Conservation (phyloP, 2,113 vertebrate genomes). For the Scalopus aquaticus region DNA sequence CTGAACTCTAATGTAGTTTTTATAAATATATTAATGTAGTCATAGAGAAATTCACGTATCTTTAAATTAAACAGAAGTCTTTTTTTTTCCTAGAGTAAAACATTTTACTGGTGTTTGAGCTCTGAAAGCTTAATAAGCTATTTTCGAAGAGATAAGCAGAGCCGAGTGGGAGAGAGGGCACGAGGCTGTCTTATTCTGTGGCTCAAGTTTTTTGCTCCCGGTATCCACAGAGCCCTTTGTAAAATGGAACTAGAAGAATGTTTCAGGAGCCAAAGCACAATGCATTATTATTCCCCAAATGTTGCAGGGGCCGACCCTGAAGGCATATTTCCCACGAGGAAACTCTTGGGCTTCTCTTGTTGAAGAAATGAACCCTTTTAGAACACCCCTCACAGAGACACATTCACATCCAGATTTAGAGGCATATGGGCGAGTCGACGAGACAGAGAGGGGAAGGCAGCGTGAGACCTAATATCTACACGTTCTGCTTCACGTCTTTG, state of each 20-base stretch:
- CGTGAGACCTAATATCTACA: accelerated
- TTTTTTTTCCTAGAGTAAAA: background rate
- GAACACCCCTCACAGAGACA: background rate
- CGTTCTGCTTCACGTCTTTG: background rate
- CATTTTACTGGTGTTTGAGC: background rate
- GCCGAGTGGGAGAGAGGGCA: background rate
- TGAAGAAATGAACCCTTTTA: background rate
- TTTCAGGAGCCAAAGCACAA: background rate
- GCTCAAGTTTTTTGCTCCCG: background rate
- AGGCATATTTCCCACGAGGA: background rate
- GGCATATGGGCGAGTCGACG: background rate
- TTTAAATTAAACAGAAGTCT: background rate
- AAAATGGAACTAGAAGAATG: background rate
- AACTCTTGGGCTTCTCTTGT: background rate
- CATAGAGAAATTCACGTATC: background rate
- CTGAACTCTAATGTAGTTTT: background rate
- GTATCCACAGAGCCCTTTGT: background rate
- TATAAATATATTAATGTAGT: background rate
- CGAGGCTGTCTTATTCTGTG: background rate
- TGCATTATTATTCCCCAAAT: background rate
- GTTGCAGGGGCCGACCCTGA: background rate
- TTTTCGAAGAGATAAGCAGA: background rate
- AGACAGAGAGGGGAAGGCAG: background rate
- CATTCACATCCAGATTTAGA: background rate
- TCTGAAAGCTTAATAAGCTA: background rate